Conservation (phyloP, 2,113 vertebrate species). For the Chionomys nivalis region DNA sequence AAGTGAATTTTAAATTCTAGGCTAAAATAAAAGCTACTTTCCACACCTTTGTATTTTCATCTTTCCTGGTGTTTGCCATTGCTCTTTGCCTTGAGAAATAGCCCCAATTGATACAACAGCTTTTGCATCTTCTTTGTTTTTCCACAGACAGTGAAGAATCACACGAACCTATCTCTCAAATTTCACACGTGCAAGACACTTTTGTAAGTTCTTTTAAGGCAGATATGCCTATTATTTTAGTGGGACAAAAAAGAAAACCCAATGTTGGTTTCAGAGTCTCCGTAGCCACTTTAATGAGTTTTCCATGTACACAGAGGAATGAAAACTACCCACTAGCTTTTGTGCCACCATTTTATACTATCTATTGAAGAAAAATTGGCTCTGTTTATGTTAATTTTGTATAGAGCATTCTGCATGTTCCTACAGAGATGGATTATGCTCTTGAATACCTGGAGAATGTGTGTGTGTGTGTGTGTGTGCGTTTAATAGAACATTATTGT, state of each 20-base stretch:
- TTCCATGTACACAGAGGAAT: not conserved
- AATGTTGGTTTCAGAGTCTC: too few relatives aligned
- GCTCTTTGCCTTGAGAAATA: not conserved
- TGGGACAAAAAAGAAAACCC: not conserved
- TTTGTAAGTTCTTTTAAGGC: not conserved
- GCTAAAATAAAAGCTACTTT: not conserved
- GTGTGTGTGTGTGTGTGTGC: too few relatives aligned
- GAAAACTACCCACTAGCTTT: not conserved
- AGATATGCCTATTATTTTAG: not conserved
- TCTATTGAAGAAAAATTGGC: too few relatives aligned
- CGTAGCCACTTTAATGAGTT: too few relatives aligned
- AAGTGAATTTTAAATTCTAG: not conserved
- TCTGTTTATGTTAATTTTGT: not conserved
- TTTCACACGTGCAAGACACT: not conserved
- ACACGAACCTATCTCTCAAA: not conserved
- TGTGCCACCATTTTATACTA: not conserved
- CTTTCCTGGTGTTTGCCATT: not conserved
- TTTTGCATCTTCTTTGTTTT: not conserved
- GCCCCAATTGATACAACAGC: too few relatives aligned
- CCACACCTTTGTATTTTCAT: not conserved
- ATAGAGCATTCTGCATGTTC: not conserved
- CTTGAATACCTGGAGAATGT: not conserved
- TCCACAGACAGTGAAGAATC: not conserved
- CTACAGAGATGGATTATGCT: not conserved
- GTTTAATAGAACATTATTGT: not conserved